These are phyloP conservation scores for Acrocephalus kingi DNA, from an alignment of 2,113 vertebrate species.

Conservation along the genomic window DNA sequence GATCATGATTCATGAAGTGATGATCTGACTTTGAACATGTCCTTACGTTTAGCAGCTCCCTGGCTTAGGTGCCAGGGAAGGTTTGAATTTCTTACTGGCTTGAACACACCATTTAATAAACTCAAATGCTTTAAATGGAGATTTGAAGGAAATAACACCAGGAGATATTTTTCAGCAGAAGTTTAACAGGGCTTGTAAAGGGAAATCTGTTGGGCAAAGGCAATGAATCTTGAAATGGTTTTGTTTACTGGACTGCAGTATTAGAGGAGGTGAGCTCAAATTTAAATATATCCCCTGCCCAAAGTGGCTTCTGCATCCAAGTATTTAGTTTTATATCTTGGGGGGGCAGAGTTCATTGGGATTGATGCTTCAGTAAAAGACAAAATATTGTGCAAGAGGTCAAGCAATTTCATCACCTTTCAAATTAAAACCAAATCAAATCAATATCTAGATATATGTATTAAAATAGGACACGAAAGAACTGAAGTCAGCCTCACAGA, in stretches of 20 bases:
- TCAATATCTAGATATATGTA: background rate
- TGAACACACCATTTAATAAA: background rate
- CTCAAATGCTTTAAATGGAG: background rate
- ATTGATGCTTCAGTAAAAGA: background rate
- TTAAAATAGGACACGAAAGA: background rate
- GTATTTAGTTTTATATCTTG: background rate
- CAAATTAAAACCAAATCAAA: background rate
- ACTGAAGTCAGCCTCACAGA: background rate
- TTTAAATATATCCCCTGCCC: background rate
- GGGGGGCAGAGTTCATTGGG: background rate
- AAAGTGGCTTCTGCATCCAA: background rate
- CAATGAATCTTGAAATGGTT: background rate
- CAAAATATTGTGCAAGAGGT: background rate
- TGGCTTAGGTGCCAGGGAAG: background rate
- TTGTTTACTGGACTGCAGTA: conserved; percentile 2
- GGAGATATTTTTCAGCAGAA: background rate
- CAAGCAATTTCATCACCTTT: background rate
- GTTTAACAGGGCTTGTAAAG: background rate
- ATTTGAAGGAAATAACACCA: background rate
- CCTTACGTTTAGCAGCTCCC: conserved; percentile 33
- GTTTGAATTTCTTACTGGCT: background rate
- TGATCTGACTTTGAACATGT: conserved; percentile 10
- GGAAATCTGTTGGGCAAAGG: background rate
- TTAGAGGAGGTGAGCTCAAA: background rate
- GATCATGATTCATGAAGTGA: conserved; percentile 22